Evolutionary conservation across 2,888 invertebrate genomes (phyloP).

Genomic region (Alloscopus bannaensis): DNA sequence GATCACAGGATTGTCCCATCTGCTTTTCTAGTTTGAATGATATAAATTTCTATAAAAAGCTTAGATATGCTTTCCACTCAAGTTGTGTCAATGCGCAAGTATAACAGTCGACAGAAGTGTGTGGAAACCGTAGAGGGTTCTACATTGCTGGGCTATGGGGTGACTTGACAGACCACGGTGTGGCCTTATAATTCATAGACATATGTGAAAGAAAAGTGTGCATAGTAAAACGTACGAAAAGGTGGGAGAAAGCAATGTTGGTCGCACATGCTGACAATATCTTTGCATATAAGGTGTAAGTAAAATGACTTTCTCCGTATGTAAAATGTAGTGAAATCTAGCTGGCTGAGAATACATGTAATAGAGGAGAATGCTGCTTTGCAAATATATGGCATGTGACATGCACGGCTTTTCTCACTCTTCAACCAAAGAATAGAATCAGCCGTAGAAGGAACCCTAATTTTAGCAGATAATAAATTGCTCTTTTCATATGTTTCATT

Average conservation of each 20-base stretch:
- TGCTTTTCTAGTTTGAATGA: background rate
- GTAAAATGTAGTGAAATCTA: background rate
- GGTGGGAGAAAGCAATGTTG: constrained; percentile 27
- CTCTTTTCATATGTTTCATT: constrained; percentile 46
- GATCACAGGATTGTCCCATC: background rate
- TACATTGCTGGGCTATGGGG: too few species aligned
- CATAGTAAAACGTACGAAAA: background rate
- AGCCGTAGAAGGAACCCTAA: constrained; percentile 39
- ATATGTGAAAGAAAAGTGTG: constrained; percentile 30
- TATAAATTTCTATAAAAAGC: background rate
- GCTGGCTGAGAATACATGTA: constrained; percentile 9
- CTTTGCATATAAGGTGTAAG: background rate
- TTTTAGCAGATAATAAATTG: constrained; percentile 51
- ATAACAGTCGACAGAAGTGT: background rate
- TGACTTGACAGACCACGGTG: constrained; percentile 7
- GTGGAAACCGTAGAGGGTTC: background rate
- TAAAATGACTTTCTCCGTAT: background rate
- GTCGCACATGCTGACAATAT: constrained; percentile 12
- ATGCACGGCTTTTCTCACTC: background rate
- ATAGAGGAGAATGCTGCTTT: too few species aligned
- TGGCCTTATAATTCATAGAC: constrained; percentile 18
- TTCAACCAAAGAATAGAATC: too few species aligned
- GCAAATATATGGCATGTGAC: background rate
- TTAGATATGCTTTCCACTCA: background rate
- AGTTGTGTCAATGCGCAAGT: background rate